These are phyloP conservation scores for Pachliopta kotzebuea DNA, from an alignment of 2,888 invertebrate genomes.

Conservation along the genomic window DNA sequence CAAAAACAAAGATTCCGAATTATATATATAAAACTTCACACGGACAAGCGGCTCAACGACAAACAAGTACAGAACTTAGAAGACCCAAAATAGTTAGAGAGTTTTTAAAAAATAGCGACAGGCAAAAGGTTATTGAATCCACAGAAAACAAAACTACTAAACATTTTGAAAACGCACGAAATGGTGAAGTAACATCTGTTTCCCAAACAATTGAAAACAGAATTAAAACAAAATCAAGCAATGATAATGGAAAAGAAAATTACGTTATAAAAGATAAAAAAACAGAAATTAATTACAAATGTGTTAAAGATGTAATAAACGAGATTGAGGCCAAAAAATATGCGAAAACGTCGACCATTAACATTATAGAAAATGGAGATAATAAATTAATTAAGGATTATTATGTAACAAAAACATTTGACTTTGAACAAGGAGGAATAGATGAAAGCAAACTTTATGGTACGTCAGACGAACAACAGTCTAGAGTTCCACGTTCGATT, in stretches of 20 bases:
- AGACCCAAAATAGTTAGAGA: slow-evolving; percentile 21
- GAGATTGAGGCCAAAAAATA: slow-evolving; percentile 3
- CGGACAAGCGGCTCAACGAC: neutral
- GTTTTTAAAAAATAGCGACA: slow-evolving; percentile 24
- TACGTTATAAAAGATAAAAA: neutral
- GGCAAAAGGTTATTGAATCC: slow-evolving; percentile 23
- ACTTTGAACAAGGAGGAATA: neutral
- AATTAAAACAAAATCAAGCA: neutral
- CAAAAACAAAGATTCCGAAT: slow-evolving; percentile 6
- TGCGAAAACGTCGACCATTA: neutral
- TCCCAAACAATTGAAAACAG: neutral
- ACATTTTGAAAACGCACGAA: neutral
- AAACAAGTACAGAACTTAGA: slow-evolving; percentile 20
- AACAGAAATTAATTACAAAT: neutral
- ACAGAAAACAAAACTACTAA: neutral
- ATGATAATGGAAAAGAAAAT: neutral
- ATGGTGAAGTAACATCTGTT: neutral
- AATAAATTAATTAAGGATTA: neutral
- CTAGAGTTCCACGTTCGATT: neutral
- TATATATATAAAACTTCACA: neutral
- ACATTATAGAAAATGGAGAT: neutral
- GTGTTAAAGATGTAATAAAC: slow-evolving; percentile 7
- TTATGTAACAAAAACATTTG: neutral
- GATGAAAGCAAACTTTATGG: neutral
- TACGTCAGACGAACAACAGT: neutral